Conservation (phyloP, 2,888 invertebrate genomes). For the Eristalis arbustorum region DNA sequence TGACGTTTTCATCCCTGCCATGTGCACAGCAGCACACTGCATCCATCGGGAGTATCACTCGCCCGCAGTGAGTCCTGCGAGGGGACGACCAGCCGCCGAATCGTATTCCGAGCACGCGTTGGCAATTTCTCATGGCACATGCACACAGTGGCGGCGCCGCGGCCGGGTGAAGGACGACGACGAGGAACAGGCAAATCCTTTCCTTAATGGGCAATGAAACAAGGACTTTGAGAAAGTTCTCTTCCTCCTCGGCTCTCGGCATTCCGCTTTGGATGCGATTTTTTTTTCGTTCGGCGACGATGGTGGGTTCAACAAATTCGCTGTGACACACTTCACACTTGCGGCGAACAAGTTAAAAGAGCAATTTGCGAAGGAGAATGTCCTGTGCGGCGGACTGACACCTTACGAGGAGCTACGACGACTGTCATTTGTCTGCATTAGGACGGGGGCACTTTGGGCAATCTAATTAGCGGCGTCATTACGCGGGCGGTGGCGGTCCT, state of each 20-base stretch:
- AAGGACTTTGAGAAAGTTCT: slow-evolving; percentile 65
- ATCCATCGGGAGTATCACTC: slow-evolving; percentile 52
- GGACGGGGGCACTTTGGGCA: neutral
- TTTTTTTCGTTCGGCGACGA: slow-evolving; percentile 12
- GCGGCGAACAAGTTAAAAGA: slow-evolving; percentile 49
- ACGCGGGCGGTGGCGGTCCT: neutral
- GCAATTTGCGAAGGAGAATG: slow-evolving; percentile 59
- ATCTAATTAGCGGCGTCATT: slow-evolving; percentile 62
- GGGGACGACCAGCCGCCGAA: slow-evolving; percentile 5
- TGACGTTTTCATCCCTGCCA: slow-evolving; percentile 63
- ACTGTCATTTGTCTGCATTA: slow-evolving; percentile 49
- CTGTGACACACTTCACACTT: slow-evolving; percentile 59
- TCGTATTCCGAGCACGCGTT: slow-evolving; percentile 78
- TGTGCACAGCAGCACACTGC: slow-evolving; percentile 55
- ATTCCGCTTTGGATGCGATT: slow-evolving; percentile 6
- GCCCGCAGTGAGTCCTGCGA: slow-evolving; percentile 1
- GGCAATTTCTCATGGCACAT: slow-evolving; percentile 80
- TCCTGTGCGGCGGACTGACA: slow-evolving; percentile 22
- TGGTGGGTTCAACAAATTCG: slow-evolving; percentile 41
- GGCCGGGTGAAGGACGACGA: slow-evolving; percentile 25
- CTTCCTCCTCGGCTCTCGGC: neutral
- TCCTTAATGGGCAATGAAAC: slow-evolving; percentile 70
- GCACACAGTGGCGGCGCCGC: slow-evolving; percentile 30
- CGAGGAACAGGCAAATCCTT: slow-evolving; percentile 68
- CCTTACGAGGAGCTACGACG: slow-evolving; percentile 40